Base-by-base conservation (phyloP, 2,888 invertebrate genomes). In the Pristionchus exspectatus region DNA sequence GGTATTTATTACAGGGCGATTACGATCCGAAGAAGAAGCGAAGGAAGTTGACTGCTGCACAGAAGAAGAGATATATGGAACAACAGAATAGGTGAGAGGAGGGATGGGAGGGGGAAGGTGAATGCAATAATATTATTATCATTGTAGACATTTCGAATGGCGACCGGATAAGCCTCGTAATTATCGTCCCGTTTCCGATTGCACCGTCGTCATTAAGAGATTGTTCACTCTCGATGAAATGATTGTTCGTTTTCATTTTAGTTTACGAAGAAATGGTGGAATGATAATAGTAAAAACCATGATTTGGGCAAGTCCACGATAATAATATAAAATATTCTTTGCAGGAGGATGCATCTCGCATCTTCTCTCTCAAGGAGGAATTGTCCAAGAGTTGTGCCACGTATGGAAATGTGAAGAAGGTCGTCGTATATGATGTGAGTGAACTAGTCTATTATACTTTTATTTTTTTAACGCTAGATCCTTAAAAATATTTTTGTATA, bases 11-110 rank as follows among this genome's bases (percentile, higher is more conserved):
- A 1, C 44, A 77, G 77, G 95, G 95, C 16, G 93, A 95, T 83
- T 99, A 97, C 95, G 97, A 99, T 96, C 98, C 99, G 2, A 96
- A 97, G 0, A 96, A 98, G 89, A 98, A 98, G 95, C 97, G 97
- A 95, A 97, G 97, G 95, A 97, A 97, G 95, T 96, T 96, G 90
- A 97, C 97, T 93, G 98, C 98, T 92, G 97, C 98, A 93, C 97
- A 98, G 92, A 98, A 98, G 93, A 95, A 95, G 91, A 95, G 95
- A 95, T 95, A 98, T 89, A 97, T 97, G 95, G 98, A 98, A 95
- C 97, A 97, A 96, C 97, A 98, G 95, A 97, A 98, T 95, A 98
- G 98, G 97, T 97, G 56, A 88, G 91, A 87, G 38, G 38, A 38
- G 69, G 50, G 44, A 44, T 33, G 18, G 24, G 85, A 38, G 66